Conservation (phyloP, 2,797 vertebrate species). For the Sebastes vulpes region DNA sequence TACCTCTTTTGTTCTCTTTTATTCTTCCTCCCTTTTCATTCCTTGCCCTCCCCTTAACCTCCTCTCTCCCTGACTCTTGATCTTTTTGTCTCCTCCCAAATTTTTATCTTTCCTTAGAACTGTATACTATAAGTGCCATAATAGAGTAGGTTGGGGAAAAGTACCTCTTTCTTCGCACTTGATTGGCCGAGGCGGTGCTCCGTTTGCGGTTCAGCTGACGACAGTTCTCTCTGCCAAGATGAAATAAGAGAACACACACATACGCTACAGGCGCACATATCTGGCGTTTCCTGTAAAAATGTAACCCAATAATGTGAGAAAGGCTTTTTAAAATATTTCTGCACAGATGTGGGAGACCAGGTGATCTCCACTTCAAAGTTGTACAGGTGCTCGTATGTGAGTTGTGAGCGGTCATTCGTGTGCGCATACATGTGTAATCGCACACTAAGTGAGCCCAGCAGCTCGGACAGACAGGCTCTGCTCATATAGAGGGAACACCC, state of each 20-base stretch:
- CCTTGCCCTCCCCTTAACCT: slow-evolving; percentile 43
- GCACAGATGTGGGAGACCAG: slow-evolving; percentile 60
- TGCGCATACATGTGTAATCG: slow-evolving; percentile 5
- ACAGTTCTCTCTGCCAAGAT: slow-evolving; percentile 62
- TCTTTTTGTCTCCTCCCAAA: slow-evolving; percentile 35
- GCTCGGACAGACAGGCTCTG: slow-evolving; percentile 31
- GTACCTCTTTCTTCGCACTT: slow-evolving; percentile 40
- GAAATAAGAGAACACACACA: slow-evolving; percentile 67
- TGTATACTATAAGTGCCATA: slow-evolving; percentile 51
- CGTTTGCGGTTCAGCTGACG: slow-evolving; percentile 73
- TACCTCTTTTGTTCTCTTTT: slow-evolving; percentile 22
- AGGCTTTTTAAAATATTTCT: slow-evolving; percentile 68
- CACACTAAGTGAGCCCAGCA: slow-evolving; percentile 16
- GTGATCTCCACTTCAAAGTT: slow-evolving; percentile 45
- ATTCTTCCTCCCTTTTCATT: slow-evolving; percentile 3
- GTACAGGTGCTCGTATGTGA: slow-evolving; percentile 51
- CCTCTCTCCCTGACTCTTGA: slow-evolving; percentile 33
- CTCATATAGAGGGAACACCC: slow-evolving; percentile 57
- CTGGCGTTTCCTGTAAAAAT: slow-evolving; percentile 75
- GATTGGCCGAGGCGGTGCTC: slow-evolving; percentile 67
- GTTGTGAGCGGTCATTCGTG: slow-evolving; percentile 26
- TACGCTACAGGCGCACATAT: slow-evolving; percentile 55
- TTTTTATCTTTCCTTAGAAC: slow-evolving; percentile 53
- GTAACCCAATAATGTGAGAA: slow-evolving; percentile 79
- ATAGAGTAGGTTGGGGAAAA: slow-evolving; percentile 37